Percentiles rank a stretch among this genome's conserved stretches.
Conservation (phyloP, 2,113 vertebrate genomes). For the Formicarius rufipectus region DNA sequence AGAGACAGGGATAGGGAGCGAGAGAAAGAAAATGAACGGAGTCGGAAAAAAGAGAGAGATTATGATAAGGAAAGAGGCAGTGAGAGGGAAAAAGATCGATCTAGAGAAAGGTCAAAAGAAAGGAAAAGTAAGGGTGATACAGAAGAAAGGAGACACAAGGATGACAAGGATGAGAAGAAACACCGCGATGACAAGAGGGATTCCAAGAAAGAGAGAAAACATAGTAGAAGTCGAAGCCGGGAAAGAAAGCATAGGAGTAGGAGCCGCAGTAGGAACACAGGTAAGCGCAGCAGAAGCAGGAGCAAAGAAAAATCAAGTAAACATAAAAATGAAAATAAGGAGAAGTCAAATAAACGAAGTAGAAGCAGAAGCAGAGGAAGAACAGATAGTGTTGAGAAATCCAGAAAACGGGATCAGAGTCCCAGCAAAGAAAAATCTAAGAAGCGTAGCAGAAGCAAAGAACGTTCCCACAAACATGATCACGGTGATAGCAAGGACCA, state of each 20-base stretch:
- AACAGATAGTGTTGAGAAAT: conserved; percentile 82
- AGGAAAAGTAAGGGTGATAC: conserved; percentile 78
- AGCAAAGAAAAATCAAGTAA: conserved; percentile 86
- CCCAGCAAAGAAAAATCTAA: conserved; percentile 82
- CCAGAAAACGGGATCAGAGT: conserved; percentile 85
- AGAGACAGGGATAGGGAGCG: conserved; percentile 88
- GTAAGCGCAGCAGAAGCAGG: conserved; percentile 80
- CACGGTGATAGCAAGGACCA: conserved; percentile 84
- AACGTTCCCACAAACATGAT: conserved; percentile 82
- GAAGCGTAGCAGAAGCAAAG: conserved; percentile 87
- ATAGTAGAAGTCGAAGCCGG: conserved; percentile 84
- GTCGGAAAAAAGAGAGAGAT: conserved; percentile 88
- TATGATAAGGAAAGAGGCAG: conserved; percentile 87
- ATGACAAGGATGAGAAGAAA: conserved; percentile 82
- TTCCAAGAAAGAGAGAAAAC: conserved; percentile 79
- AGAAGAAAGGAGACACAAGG: conserved; percentile 81
- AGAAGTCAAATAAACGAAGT: conserved; percentile 78
- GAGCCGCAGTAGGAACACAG: conserved; percentile 79
- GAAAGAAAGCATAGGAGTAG: conserved; percentile 80
- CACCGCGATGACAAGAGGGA: conserved; percentile 87
- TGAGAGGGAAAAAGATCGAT: conserved; percentile 85
- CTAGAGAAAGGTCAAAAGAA: conserved; percentile 84
- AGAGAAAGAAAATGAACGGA: conserved; percentile 88
- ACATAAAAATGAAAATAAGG: conserved; percentile 82
- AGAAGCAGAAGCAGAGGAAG: conserved; percentile 79